Base-by-base conservation (phyloP, 2,888 invertebrate species). In the Leptinotarsa tumamoca region DNA sequence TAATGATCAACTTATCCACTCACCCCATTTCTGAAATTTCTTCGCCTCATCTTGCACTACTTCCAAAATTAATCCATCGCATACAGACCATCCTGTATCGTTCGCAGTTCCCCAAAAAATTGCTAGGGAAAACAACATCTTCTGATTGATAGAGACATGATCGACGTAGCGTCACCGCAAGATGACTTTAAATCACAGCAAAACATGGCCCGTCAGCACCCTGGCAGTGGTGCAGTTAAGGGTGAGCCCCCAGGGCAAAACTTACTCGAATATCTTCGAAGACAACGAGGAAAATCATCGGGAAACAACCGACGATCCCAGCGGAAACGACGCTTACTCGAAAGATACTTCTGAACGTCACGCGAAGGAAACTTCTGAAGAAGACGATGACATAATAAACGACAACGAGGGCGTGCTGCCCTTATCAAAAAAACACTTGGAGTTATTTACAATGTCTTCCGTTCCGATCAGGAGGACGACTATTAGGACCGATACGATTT, bases 141-240 rank as follows among this genome's bases (percentile, higher is more conserved):
- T 18, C 18, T 52, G 27, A 67, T 72, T 73, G 43, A 27, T 70
- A 74, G 76, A 73, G 76, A 75, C 73, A 79, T 76, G 78, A 72
- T 54, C 61, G 73, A 67, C 70, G 49, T 23, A 67, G 18, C 10
- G 54, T 58, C 51, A 14, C 17, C 23, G 21, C 54, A 74, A 68
- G 63, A 87, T 87, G 87, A 87, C 87, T 68, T 80, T 89, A 78
- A 88, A 88, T 83, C 88, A 88, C 85, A 89, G 89, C 86, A 89
- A 88, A 82, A 88, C 89, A 78, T 89, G 89, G 89, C 89, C 89
- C 13, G 87, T 88, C 73, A 86, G 84, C 76, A 87, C 88, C 27
- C 83, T 88, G 84, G 87, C 89, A 43, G 87, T 89, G 68, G 88
- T 89, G 4, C 88, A 89, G 81, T 81, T 89, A 61, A 83, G 87